phyloP scores from a whole-genome alignment of 2,113 vertebrate species.

The Pterocles orientalis region DNA sequence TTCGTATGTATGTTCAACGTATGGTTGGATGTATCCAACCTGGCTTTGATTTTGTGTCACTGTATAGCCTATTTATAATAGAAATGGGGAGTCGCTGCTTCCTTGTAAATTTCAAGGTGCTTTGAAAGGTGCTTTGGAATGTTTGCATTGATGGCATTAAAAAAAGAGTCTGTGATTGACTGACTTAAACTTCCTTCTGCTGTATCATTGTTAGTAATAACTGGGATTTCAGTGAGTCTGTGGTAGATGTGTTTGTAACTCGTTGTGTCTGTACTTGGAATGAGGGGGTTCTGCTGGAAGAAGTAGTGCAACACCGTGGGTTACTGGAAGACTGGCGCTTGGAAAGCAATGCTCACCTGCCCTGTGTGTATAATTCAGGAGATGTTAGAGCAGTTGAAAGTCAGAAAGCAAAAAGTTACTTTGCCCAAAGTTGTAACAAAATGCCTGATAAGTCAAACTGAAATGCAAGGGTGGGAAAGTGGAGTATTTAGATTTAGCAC shows the following conservation, averaged over 20 bases:
- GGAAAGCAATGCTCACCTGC: neutral
- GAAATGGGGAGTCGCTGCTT: neutral
- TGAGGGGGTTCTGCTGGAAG: neutral
- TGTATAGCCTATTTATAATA: neutral
- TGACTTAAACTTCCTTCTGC: neutral
- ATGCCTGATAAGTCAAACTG: neutral
- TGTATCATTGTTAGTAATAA: neutral
- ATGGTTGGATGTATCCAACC: neutral
- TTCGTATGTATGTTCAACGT: neutral
- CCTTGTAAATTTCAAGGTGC: neutral
- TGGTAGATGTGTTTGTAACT: neutral
- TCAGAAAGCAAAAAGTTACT: neutral
- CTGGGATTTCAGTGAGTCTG: neutral
- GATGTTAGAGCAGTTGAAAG: neutral
- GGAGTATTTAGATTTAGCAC: neutral
- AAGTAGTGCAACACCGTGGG: no score
- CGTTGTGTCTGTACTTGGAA: fast-evolving
- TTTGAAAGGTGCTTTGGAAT: neutral
- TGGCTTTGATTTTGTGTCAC: neutral
- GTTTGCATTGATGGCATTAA: neutral
- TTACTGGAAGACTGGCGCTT: neutral
- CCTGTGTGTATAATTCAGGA: neutral
- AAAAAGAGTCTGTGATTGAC: neutral
- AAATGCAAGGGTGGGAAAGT: neutral
- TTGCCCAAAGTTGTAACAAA: neutral